Percentiles rank a stretch among this genome's conserved stretches.
Evolutionary conservation across 2,888 invertebrate species (phyloP).

Genomic region (Thera obeliscata): DNA sequence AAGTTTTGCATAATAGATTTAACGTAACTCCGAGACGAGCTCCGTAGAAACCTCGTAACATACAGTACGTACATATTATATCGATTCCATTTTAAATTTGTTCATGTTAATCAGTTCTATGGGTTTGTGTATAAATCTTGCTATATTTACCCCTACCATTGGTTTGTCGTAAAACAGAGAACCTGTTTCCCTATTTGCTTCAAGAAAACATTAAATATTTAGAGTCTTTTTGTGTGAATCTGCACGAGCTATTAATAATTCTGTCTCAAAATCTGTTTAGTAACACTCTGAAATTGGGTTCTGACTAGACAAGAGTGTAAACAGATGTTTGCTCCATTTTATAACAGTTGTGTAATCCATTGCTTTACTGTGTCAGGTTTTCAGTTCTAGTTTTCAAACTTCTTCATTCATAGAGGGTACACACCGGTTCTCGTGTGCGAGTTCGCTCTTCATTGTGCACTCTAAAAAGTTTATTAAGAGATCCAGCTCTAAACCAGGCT

Average conservation of each 20-base stretch:
- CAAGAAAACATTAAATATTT: neutral
- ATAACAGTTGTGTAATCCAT: slow-evolving; percentile 16
- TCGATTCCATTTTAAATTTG: neutral
- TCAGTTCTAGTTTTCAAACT: slow-evolving; percentile 14
- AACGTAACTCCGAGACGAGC: slow-evolving; percentile 28
- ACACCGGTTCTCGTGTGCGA: slow-evolving; percentile 7
- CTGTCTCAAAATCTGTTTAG: slow-evolving; percentile 4
- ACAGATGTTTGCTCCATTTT: slow-evolving; percentile 21
- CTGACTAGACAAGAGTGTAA: neutral
- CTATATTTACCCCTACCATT: neutral
- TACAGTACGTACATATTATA: neutral
- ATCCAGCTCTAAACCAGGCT: slow-evolving; percentile 25
- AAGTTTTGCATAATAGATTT: slow-evolving; percentile 34
- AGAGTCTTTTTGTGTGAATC: neutral
- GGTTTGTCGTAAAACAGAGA: slow-evolving; percentile 3
- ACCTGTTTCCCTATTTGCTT: neutral
- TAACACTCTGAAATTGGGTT: neutral
- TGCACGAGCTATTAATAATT: neutral
- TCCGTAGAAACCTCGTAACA: slow-evolving; percentile 18
- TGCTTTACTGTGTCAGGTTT: slow-evolving; percentile 17
- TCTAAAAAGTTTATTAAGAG: slow-evolving; percentile 31
- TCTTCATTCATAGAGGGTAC: slow-evolving; percentile 6
- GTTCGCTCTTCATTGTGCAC: slow-evolving; percentile 7
- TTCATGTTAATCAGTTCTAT: neutral
- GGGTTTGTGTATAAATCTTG: neutral